These are phyloP conservation scores for Hecatera dysodea DNA, from an alignment of 2,888 invertebrate species.

Conservation along the genomic window DNA sequence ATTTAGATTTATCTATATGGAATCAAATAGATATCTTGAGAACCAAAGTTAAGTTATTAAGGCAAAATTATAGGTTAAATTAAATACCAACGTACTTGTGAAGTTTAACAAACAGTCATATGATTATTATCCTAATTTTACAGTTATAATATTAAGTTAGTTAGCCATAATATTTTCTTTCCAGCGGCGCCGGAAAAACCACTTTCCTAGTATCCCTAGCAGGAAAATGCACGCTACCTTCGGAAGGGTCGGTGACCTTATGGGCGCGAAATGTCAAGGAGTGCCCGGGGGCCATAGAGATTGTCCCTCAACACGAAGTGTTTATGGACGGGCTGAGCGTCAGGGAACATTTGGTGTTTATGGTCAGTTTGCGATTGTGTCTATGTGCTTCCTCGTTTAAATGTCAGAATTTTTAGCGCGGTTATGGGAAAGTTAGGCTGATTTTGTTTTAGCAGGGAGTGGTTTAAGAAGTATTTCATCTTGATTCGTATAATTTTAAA, in stretches of 20 bases:
- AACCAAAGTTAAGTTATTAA: not conserved
- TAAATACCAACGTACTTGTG: not conserved
- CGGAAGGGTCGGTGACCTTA: conserved; percentile 83
- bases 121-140: too few relatives aligned
- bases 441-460: not conserved
- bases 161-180: not conserved
- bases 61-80: too few relatives aligned
- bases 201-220: conserved; percentile 90
- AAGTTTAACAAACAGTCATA: not conserved
- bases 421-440: not conserved
- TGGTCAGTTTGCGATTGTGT: conserved; percentile 85
- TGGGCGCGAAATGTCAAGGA: conserved; percentile 86
- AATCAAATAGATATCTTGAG: not conserved
- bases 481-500: too few relatives aligned
- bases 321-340: conserved; percentile 92
- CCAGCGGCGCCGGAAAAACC: conserved; percentile 91
- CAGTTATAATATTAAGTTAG: too few relatives aligned
- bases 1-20: not conserved
- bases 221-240: conserved; percentile 86
- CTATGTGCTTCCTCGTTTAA: conserved; percentile 38
- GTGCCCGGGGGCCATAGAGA: conserved; percentile 81
- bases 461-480: too few relatives aligned
- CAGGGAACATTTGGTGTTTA: conserved; percentile 92
- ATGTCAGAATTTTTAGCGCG: conserved; percentile 42
- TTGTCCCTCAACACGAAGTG: conserved; percentile 93